phyloP scores from a whole-genome alignment of 2,113 vertebrate species.

The Microcebus murinus region DNA sequence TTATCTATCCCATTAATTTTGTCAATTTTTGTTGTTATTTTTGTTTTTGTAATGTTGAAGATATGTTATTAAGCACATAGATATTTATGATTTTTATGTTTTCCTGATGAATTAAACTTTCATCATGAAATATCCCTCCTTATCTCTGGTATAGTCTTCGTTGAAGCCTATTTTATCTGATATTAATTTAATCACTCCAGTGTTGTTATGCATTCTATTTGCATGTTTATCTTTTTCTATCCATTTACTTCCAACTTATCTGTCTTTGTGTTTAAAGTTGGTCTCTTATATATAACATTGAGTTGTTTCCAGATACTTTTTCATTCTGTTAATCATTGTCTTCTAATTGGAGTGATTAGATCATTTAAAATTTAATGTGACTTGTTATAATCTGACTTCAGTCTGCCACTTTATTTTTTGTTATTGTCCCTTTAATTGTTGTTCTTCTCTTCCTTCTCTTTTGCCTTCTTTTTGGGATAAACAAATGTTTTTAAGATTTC shows the following conservation, averaged over 20 bases:
- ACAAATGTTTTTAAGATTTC: not conserved
- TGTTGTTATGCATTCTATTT: not conserved
- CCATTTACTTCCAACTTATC: not conserved
- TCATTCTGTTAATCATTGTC: not conserved
- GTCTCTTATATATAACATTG: not conserved
- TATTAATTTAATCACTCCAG: not conserved
- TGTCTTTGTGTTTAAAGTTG: not conserved
- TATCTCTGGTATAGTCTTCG: not conserved
- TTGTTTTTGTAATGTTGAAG: not conserved
- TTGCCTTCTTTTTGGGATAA: not conserved
- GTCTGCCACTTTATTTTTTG: not conserved
- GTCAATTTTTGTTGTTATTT: not conserved
- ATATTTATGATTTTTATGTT: not conserved
- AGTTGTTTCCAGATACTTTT: not conserved
- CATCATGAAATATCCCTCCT: not conserved
- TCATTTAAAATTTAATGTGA: not conserved
- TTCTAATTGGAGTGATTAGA: not conserved
- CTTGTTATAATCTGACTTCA: not conserved
- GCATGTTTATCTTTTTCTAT: not conserved
- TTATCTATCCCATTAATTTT: not conserved
- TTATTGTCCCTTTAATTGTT: not conserved
- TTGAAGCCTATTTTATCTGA: not conserved
- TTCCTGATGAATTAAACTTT: not conserved
- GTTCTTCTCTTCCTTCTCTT: not conserved
- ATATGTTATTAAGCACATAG: not conserved